Evolutionary conservation across 1,140 invertebrate genomes (phyloP).

Genomic region (Meteorus sp.): DNA sequence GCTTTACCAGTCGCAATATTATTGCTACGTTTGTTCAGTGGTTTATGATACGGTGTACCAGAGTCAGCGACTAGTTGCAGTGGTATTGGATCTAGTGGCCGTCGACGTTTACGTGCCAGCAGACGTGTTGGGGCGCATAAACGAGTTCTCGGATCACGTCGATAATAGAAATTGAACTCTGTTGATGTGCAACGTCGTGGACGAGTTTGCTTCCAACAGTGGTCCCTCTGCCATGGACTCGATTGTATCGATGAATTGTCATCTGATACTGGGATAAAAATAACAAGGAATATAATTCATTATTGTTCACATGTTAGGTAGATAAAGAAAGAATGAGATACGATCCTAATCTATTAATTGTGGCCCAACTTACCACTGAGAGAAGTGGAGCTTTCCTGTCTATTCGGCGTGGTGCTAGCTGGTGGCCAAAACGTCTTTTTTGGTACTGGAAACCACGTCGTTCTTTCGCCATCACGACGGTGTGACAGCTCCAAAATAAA

Average conservation of each 20-base stretch:
- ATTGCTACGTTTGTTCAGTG: slow-evolving; percentile 23
- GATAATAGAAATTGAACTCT: slow-evolving; percentile 74
- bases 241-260: slow-evolving; percentile 87
- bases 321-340: slow-evolving; percentile 16
- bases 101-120: slow-evolving; percentile 63
- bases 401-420: slow-evolving; percentile 63
- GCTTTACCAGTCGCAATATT: slow-evolving; percentile 42
- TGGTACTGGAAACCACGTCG: slow-evolving; percentile 83
- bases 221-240: slow-evolving; percentile 84
- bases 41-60: slow-evolving; percentile 56
- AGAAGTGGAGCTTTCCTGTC: slow-evolving; percentile 67
- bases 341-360: not conserved
- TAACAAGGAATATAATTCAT: slow-evolving; percentile 8
- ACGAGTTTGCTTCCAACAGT: slow-evolving; percentile 80
- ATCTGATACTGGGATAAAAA: slow-evolving; percentile 70
- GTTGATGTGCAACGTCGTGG: slow-evolving; percentile 72
- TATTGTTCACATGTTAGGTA: too few species aligned
- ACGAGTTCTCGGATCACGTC: slow-evolving; percentile 59
- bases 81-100: slow-evolving; percentile 59
- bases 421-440: slow-evolving; percentile 85
- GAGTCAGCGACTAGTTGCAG: slow-evolving; percentile 48
- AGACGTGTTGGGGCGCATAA: slow-evolving; percentile 55
- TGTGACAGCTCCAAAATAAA: slow-evolving; percentile 84
- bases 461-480: slow-evolving; percentile 76
- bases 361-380: slow-evolving; percentile 61